Evolutionary conservation across 2,888 invertebrate genomes (phyloP).

Genomic region (Macrosoma leucophasiata): DNA sequence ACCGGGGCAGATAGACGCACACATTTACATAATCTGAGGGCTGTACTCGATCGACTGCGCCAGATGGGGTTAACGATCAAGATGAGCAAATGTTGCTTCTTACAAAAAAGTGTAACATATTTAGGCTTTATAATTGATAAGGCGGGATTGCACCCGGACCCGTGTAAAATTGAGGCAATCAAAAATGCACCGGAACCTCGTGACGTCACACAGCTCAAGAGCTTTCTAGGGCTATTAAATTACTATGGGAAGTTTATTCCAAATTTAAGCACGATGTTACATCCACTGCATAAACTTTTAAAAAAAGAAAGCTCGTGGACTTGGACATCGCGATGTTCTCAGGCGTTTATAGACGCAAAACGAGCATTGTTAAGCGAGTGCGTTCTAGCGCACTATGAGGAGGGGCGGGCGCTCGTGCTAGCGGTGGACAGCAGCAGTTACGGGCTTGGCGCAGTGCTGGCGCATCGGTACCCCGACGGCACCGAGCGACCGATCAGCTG

Average conservation of each 20-base stretch:
- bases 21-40: slow-evolving; percentile 14
- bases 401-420: slow-evolving; percentile 14
- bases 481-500: slow-evolving; percentile 27
- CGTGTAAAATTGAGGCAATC: slow-evolving; percentile 17
- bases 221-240: slow-evolving; percentile 11
- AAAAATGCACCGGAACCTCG: slow-evolving; percentile 14
- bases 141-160: slow-evolving; percentile 18
- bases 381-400: slow-evolving; percentile 25
- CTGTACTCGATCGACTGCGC: slow-evolving; percentile 12
- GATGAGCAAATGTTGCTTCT: slow-evolving; percentile 9
- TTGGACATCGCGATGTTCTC: slow-evolving; percentile 2
- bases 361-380: slow-evolving; percentile 10
- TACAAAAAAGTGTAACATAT: slow-evolving; percentile 7
- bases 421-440: slow-evolving; percentile 19
- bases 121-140: slow-evolving; percentile 17
- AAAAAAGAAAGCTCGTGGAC: slow-evolving; percentile 3
- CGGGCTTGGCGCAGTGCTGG: slow-evolving; percentile 24
- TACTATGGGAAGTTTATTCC: slow-evolving; percentile 7
- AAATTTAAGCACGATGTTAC: slow-evolving; percentile 5
- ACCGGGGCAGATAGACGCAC: slow-evolving; percentile 11
- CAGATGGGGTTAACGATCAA: slow-evolving; percentile 18
- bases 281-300: slow-evolving; percentile 5
- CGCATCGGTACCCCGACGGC: slow-evolving; percentile 21
- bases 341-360: slow-evolving; percentile 21
- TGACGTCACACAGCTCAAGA: slow-evolving; percentile 18